A percentile compares a stretch with the other conserved stretches of the same genome.
phyloP scores from a whole-genome alignment of 2,888 invertebrate species.

The Caenorhabditis drosophilae region DNA sequence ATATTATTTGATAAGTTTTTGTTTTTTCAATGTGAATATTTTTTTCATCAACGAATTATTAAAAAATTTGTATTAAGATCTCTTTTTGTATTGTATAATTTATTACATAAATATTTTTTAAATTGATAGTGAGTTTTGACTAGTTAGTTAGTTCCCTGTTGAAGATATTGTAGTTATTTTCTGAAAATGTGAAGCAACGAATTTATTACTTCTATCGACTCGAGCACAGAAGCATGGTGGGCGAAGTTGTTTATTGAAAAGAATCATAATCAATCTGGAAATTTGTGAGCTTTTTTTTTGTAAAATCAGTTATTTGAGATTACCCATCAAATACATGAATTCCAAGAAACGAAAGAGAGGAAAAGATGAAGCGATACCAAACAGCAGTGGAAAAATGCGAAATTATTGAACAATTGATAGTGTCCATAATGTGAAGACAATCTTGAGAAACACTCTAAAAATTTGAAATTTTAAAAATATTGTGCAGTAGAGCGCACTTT shows the following conservation, averaged over 20 bases:
- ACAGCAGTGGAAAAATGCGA: background rate
- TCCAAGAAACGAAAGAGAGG: slow-evolving; percentile 6
- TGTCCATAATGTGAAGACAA: slow-evolving; percentile 8
- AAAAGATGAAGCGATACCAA: slow-evolving; percentile 5
- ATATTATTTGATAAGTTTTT: no score
- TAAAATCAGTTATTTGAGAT: background rate
- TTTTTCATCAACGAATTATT: no score
- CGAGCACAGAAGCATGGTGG: slow-evolving; percentile 1
- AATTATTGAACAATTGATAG: slow-evolving; percentile 7
- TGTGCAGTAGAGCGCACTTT: background rate
- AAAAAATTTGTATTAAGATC: background rate
- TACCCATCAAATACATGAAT: slow-evolving; percentile 12
- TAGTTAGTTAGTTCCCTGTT: no score
- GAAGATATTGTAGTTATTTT: no score
- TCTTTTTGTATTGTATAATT: background rate
- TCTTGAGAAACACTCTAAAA: slow-evolving; percentile 9
- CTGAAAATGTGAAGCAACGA: no score
- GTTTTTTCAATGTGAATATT: no score
- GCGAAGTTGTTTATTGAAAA: slow-evolving; percentile 3
- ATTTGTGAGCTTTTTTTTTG: background rate
- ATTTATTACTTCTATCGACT: no score
- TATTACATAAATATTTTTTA: no score
- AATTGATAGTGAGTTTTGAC: no score
- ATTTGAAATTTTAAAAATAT: background rate
- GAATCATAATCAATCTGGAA: slow-evolving; percentile 1